Evolutionary conservation across 2,113 vertebrate genomes (phyloP).

Genomic region (Gymnobelideus leadbeateri): DNA sequence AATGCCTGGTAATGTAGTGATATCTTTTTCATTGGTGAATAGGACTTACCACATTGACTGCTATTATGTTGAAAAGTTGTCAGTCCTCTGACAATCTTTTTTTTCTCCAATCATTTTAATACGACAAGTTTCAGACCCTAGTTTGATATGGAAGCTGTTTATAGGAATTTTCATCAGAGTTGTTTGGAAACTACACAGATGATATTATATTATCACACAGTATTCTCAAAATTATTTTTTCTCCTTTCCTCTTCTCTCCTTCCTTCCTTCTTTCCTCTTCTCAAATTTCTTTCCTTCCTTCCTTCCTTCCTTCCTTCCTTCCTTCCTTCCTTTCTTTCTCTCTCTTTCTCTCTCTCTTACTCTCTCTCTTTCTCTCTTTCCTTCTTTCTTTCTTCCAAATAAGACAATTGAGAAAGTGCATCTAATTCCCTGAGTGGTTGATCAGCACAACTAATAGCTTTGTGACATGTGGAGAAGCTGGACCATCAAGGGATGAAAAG

Average conservation of each 20-base stretch:
- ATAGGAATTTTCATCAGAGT: neutral
- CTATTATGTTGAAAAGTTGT: conserved; percentile 26
- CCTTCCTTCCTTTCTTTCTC: too few species aligned
- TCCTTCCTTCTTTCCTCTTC: too few species aligned
- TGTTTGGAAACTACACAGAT: conserved; percentile 17
- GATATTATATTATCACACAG: conserved; percentile 34
- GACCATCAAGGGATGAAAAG: neutral
- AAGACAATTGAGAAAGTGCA: conserved; percentile 11
- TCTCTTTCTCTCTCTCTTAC: too few species aligned
- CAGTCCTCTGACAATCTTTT: conserved; percentile 38
- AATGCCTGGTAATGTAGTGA: neutral
- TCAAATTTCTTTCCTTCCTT: too few species aligned
- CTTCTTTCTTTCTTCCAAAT: too few species aligned
- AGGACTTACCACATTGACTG: conserved; percentile 11
- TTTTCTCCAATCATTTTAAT: conserved; percentile 38
- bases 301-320: neutral
- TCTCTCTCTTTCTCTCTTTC: too few species aligned
- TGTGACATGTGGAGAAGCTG: neutral
- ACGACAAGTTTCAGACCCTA: conserved; percentile 43
- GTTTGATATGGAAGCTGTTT: conserved; percentile 37
- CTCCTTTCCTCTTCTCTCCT: too few species aligned
- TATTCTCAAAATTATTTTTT: neutral
- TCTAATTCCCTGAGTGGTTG: conserved; percentile 5
- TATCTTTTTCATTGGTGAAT: conserved; percentile 13
- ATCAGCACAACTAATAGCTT: neutral